Evolutionary conservation across 92 coral and sea anemone species (phyloP), one percentile per base, ranked within the genome.

Genomic region (Blastomussa wellsi): DNA sequence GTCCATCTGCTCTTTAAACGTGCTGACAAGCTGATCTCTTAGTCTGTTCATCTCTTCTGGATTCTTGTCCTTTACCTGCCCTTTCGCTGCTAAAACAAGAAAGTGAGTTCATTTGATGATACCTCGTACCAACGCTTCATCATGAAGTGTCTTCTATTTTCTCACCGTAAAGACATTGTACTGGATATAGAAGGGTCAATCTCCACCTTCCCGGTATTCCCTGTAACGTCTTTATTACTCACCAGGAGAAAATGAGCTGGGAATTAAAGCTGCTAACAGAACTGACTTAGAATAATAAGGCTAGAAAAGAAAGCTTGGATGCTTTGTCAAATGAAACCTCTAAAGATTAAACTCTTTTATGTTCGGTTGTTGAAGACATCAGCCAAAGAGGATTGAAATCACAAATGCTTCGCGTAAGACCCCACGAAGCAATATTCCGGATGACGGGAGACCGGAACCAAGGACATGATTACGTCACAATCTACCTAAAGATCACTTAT

Each of bases 1-100:
- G 35, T 94, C 98, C 98, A 94, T 94, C 82, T 94, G 98, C 69
- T 94, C 98, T 32, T 89, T 90, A 72, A 94, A 94, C 17, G 98
- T 94, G 66, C 95, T 83, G 87, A 94, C 98, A 31, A 94, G 93
- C 66, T 94, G 91, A 69, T 90, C 91, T 26, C 98, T 90, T 65
- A 94, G 85, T 47, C 71, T 88, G 75, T 84, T 89, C 98, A 94
- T 94, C 77, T 92, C 98, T 26, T 84, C 90, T 74, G 93, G 98
- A 86, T 94, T 92, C 82, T 93, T 87, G 83, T 87, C 78, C 49
- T 86, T 87, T 69, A 20, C 66, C 26, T 86, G 74, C 33, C 47
- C 93, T 33, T 72, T 62, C 19, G 11, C 77, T 51, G 26, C 14
- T 39, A 16, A 48, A 48, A 49, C 33, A 69, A 68, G 66, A 35